These are phyloP conservation scores for Solenopsis invicta DNA, from an alignment of 1,140 invertebrate species.

Conservation along the genomic window DNA sequence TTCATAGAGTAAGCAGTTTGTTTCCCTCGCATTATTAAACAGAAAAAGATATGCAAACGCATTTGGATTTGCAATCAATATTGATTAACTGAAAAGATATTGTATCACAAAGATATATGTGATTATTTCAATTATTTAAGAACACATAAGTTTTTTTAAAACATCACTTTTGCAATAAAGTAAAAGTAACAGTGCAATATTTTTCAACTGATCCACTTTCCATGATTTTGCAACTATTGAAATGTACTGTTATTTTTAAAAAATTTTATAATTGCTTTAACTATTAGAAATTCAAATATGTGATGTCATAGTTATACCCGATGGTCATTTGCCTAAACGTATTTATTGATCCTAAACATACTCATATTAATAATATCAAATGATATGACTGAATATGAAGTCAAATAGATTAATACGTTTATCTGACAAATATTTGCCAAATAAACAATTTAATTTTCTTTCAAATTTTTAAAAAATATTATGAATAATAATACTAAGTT, in stretches of 20 bases:
- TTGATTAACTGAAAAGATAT: not conserved
- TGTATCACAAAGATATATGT: not conserved
- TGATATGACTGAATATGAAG: not conserved
- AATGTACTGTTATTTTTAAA: not conserved
- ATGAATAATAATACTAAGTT: not conserved
- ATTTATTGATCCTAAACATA: not conserved
- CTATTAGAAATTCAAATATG: not conserved
- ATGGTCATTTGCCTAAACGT: not conserved
- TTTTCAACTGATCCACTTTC: not conserved
- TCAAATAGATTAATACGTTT: not conserved
- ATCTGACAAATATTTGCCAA: not conserved
- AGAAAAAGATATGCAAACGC: not conserved
- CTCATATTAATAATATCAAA: not conserved
- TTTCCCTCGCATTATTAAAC: not conserved
- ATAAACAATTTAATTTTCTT: not conserved
- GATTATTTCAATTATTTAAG: not conserved
- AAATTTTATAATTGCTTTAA: not conserved
- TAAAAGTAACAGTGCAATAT: not conserved
- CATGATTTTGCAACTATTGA: not conserved
- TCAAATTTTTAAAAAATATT: not conserved
- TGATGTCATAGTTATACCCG: not conserved
- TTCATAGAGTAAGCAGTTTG: conserved; percentile 7
- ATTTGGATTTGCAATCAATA: conserved; percentile 1
- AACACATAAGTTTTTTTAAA: not conserved
- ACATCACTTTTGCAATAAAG: not conserved